Evolutionary conservation across 2,888 invertebrate species (phyloP), one percentile per base, ranked within the genome.

Genomic region (Phymatocera aterrima): DNA sequence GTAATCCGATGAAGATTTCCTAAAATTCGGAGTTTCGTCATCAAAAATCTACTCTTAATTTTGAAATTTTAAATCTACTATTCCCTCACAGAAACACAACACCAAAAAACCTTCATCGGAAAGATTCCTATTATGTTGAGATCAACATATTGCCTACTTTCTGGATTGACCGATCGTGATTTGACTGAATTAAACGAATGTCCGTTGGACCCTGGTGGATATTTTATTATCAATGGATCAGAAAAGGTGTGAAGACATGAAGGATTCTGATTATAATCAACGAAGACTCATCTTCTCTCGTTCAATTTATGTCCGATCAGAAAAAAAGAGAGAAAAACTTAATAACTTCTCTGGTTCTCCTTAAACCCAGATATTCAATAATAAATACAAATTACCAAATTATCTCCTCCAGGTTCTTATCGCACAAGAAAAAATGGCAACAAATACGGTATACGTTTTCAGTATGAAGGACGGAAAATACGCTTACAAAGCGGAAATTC

Each of bases 361-460:
- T 54, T 24, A 8, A 15, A 24, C 28, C 28, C 0, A 24, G 12
- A 46, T 6, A 18, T 37, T 43, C 15, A 68, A 24, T 18, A n/a
- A 5, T 54, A 51, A 34, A 3, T 18, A 34, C 31, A 15, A 5
- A 48, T 34, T 34, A 5, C n/a, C n/a, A n/a, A n/a, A 21, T 72
- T 1, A n/a, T 46, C 82, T n/a, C n/a, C n/a, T n/a, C 6, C 78
- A 92, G 92, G 94, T 99, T 2, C 92, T 99, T 43, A 99, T 99
- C 90, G 99, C 99, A 0, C 99, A 99, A 91, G 99, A 99, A 90
- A 99, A 99, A 92, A 99, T 99, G 99, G 99, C 99, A 5, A 99
- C 99, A 6, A 99, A 99, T 90, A 99, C 99, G 64, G 99, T 99
- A 0, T 99, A 99, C 91, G 99, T 99, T 15, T 99, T 99, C 89